These are phyloP conservation scores for Cettia cetti DNA, from an alignment of 2,113 vertebrate species.

Conservation along the genomic window DNA sequence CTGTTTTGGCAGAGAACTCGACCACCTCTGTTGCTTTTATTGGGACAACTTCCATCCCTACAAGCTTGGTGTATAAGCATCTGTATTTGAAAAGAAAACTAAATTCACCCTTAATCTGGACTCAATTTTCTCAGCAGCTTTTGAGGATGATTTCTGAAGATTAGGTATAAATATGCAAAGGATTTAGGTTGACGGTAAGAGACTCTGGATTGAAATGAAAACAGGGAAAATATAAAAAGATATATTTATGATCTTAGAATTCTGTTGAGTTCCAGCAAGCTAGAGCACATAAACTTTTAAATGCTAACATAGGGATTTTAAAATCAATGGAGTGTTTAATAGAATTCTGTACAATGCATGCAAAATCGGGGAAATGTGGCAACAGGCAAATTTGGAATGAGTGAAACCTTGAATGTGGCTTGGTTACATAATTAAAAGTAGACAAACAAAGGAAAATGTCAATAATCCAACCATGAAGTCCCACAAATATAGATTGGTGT, in stretches of 20 bases:
- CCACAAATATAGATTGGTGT: background rate
- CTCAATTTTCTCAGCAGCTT: background rate
- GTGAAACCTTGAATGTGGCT: background rate
- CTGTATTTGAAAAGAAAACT: background rate
- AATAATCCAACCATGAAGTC: background rate
- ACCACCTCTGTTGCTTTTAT: background rate
- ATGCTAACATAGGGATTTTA: slow-evolving; percentile 59
- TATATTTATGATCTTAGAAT: background rate
- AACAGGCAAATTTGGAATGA: slow-evolving; percentile 37
- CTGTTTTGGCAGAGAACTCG: background rate
- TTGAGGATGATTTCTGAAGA: background rate
- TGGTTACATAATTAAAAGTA: slow-evolving; percentile 47
- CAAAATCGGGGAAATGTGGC: background rate
- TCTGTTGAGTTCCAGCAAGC: slow-evolving; percentile 14
- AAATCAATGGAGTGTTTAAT: slow-evolving; percentile 68
- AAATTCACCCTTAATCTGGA: background rate
- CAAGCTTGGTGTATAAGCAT: background rate
- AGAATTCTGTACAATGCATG: slow-evolving; percentile 36
- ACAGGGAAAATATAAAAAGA: background rate
- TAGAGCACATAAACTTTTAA: slow-evolving; percentile 51
- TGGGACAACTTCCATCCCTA: background rate
- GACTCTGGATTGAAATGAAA: background rate
- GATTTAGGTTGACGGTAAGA: background rate
- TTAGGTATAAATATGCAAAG: background rate
- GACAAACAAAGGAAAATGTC: background rate